phyloP scores from a whole-genome alignment of 2,797 vertebrate genomes.

The Spinus pinus region DNA sequence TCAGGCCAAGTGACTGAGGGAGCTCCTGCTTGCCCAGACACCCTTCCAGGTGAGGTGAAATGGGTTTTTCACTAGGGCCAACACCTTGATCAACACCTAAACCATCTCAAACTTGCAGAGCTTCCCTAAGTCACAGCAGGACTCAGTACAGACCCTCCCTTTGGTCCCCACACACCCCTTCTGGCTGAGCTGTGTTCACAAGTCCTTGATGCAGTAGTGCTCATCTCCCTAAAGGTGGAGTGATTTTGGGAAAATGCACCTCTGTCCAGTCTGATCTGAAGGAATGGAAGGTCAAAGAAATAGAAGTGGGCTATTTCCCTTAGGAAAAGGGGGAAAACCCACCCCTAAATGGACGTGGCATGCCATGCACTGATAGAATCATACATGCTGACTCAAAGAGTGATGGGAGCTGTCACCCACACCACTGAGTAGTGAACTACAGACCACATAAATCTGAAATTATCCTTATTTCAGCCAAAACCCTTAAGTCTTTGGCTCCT shows the following conservation, averaged over 20 bases:
- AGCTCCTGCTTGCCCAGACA: neutral
- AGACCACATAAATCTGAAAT: neutral
- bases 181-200: neutral
- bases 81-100: neutral
- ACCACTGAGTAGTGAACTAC: neutral
- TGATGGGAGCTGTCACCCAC: neutral
- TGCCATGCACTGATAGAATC: neutral
- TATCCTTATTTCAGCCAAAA: neutral
- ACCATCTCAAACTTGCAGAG: neutral
- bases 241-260: fast-evolving
- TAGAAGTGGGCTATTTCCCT: neutral
- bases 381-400: neutral
- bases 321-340: neutral
- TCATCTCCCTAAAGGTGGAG: neutral
- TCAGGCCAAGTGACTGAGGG: neutral
- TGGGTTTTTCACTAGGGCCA: neutral
- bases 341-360: fast-evolving
- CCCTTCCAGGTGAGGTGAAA: neutral
- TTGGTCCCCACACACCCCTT: neutral
- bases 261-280: neutral
- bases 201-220: neutral
- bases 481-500: neutral
- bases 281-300: neutral
- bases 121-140: fast-evolving
- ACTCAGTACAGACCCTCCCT: neutral